Conservation (phyloP, 1,140 invertebrate species). For the Drosophila tsacasi region DNA sequence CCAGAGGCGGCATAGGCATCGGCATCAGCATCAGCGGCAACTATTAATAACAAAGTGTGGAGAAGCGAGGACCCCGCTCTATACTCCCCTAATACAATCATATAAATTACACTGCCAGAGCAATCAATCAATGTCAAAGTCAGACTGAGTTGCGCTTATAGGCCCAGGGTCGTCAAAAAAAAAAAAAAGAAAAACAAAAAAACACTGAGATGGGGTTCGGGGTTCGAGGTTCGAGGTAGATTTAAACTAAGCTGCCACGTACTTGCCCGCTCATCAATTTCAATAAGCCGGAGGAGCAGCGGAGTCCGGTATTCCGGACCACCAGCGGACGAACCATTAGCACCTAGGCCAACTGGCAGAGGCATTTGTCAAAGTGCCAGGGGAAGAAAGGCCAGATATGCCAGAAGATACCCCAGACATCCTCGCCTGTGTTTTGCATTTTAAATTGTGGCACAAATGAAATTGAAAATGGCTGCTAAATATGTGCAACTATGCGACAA, state of each 20-base stretch:
- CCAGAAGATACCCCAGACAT: slow-evolving; percentile 30
- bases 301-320: slow-evolving; percentile 30
- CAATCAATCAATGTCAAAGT: slow-evolving; percentile 82
- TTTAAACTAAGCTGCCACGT: slow-evolving; percentile 80
- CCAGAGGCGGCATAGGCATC: slow-evolving; percentile 38
- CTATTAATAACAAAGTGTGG: slow-evolving; percentile 71
- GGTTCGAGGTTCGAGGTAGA: slow-evolving; percentile 57
- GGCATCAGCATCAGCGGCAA: slow-evolving; percentile 37
- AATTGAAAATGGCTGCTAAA: slow-evolving; percentile 81
- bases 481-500: slow-evolving; percentile 77
- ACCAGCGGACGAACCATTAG: slow-evolving; percentile 65
- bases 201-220: slow-evolving; percentile 12
- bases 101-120: slow-evolving; percentile 77
- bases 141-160: slow-evolving; percentile 62
- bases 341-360: slow-evolving; percentile 66
- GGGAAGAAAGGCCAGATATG: slow-evolving; percentile 4
- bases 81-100: slow-evolving; percentile 72
- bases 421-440: slow-evolving; percentile 76
- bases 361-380: slow-evolving; percentile 77
- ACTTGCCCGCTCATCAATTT: slow-evolving; percentile 81
- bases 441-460: slow-evolving; percentile 80
- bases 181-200: neutral
- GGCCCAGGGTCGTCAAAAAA: slow-evolving; percentile 45
- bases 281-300: slow-evolving; percentile 58
- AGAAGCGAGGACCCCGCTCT: slow-evolving; percentile 16